These are phyloP conservation scores for Umimayanthus kanabou DNA, from an alignment of 92 coral and sea anemone genomes.

Conservation along the genomic window DNA sequence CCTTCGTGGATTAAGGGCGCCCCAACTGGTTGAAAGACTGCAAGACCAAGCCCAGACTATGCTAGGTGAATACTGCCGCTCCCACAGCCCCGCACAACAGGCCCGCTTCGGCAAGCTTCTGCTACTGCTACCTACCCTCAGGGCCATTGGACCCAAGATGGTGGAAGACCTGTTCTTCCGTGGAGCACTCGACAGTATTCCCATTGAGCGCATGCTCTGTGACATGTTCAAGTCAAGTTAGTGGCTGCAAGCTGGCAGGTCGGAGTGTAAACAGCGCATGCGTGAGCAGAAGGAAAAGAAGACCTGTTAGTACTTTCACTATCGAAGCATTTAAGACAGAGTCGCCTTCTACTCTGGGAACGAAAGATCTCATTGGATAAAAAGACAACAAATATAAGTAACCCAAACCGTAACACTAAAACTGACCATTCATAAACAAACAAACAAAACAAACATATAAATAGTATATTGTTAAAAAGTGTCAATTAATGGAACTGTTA, in stretches of 20 bases:
- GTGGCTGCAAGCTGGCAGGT: neutral
- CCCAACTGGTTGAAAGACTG: slow-evolving; percentile 89
- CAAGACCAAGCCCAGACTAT: slow-evolving; percentile 99
- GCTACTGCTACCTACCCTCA: slow-evolving; percentile 86
- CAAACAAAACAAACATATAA: too few relatives aligned
- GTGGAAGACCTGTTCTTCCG: slow-evolving; percentile 95
- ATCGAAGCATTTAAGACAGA: too few relatives aligned
- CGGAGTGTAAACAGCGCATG: neutral
- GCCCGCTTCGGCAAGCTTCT: slow-evolving; percentile 96
- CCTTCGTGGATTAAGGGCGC: slow-evolving; percentile 96
- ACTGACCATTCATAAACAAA: too few relatives aligned
- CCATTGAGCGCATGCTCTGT: slow-evolving; percentile 97
- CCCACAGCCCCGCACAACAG: slow-evolving; percentile 80
- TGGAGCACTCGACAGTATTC: slow-evolving; percentile 89
- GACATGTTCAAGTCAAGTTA: slow-evolving; percentile 94
- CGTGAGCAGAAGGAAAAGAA: too few relatives aligned
- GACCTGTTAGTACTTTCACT: too few relatives aligned
- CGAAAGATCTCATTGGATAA: too few relatives aligned
- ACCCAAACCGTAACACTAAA: too few relatives aligned
- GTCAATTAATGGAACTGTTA: too few relatives aligned
- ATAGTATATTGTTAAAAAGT: too few relatives aligned
- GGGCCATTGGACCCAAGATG: slow-evolving; percentile 93
- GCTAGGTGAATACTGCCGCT: slow-evolving; percentile 95
- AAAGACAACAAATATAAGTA: too few relatives aligned
- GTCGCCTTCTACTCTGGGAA: too few relatives aligned